phyloP scores from a whole-genome alignment of 2,797 vertebrate species.

The Lacerta bilineata region DNA sequence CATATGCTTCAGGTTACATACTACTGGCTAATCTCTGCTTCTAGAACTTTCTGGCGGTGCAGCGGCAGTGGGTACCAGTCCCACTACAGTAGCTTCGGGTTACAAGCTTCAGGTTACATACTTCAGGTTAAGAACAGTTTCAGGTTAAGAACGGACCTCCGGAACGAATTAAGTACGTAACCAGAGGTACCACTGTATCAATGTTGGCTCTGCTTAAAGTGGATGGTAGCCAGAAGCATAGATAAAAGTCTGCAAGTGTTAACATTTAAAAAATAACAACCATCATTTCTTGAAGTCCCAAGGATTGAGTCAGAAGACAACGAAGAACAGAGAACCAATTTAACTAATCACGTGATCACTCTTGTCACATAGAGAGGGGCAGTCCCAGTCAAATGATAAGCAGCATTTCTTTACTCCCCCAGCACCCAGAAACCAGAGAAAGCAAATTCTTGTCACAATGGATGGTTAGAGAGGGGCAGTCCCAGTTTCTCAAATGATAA shows the following conservation, averaged over 20 bases:
- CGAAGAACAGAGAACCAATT: not conserved
- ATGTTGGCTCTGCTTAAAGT: not conserved
- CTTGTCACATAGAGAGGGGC: not conserved
- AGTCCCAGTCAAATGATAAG: not conserved
- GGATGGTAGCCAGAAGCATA: not conserved
- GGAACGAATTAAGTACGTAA: too few species aligned
- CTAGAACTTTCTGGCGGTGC: too few species aligned
- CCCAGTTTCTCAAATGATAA: not conserved
- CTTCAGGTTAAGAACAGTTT: too few species aligned
- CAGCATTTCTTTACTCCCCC: not conserved
- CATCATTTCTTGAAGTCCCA: not conserved
- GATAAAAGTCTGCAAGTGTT: constrained; percentile 12
- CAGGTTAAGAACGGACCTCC: too few species aligned
- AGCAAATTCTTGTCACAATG: not conserved
- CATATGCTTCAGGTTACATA: too few species aligned
- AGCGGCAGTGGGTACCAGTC: too few species aligned
- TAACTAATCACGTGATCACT: not conserved
- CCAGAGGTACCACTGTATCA: too few species aligned
- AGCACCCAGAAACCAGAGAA: not conserved
- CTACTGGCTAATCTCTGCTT: too few species aligned
- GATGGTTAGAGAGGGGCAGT: not conserved
- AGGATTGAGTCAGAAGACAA: not conserved
- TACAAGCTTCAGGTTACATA: too few species aligned
- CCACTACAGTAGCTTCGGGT: too few species aligned
- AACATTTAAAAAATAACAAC: not conserved